Evolutionary conservation across 2,113 vertebrate genomes (phyloP).

Genomic region (Sigmodon hispidus): DNA sequence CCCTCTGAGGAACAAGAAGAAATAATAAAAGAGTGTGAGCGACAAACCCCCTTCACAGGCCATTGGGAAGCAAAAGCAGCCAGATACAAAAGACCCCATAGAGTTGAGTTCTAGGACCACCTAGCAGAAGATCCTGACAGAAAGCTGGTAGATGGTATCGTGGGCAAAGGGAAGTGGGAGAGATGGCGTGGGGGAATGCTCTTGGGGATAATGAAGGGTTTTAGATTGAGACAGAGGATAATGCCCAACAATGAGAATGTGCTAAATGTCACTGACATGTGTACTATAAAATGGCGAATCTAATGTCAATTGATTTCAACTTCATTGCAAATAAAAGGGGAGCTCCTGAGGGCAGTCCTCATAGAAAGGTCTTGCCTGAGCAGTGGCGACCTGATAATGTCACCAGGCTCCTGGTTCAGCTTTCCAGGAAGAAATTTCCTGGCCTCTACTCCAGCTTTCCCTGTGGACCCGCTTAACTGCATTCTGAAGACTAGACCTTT

Average conservation of each 20-base stretch:
- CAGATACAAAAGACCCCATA: accelerated
- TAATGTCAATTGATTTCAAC: background rate
- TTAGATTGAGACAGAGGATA: background rate
- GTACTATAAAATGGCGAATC: background rate
- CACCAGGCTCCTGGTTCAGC: background rate
- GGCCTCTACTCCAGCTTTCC: background rate
- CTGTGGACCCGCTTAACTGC: background rate
- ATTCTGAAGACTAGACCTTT: background rate
- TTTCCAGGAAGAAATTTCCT: background rate
- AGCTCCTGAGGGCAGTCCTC: background rate
- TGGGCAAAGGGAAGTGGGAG: background rate
- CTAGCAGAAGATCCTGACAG: background rate
- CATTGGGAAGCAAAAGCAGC: background rate
- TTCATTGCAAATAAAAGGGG: background rate
- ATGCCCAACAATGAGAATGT: accelerated
- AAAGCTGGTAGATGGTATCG: accelerated
- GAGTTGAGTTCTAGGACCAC: accelerated
- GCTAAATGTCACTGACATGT: background rate
- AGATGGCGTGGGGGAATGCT: too few relatives aligned
- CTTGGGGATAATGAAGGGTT: background rate
- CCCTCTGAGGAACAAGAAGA: background rate
- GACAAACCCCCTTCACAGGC: background rate
- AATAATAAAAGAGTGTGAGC: accelerated
- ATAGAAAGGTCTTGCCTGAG: background rate
- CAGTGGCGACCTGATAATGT: accelerated